These are phyloP conservation scores for Ceyx cyanopectus DNA, from an alignment of 2,113 vertebrate genomes.

Conservation along the genomic window DNA sequence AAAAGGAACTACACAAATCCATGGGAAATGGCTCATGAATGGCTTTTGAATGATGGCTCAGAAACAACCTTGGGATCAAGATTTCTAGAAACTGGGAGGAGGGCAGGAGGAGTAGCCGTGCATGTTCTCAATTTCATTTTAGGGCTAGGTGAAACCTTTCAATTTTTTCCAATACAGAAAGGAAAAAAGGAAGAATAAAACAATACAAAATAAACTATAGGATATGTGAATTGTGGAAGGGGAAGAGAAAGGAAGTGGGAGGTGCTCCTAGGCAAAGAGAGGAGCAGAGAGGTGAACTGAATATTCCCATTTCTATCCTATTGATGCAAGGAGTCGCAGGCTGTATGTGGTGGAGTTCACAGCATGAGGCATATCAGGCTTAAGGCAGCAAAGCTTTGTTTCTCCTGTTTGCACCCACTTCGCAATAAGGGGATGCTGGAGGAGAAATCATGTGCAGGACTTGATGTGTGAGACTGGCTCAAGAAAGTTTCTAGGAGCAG, in stretches of 20 bases:
- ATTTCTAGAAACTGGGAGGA: not conserved
- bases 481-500: not conserved
- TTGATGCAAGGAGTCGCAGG: not conserved
- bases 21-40: not conserved
- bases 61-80: fast-evolving
- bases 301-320: not conserved
- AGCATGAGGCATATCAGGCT: not conserved
- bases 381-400: not conserved
- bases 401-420: not conserved
- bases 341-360: not conserved
- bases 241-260: not conserved
- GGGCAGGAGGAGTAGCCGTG: not conserved
- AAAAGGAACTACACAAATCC: not conserved
- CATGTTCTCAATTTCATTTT: not conserved
- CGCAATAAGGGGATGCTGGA: not conserved
- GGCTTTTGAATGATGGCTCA: not conserved
- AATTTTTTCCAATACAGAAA: not conserved
- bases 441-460: not conserved
- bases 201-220: not conserved
- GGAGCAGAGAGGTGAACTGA: not conserved
- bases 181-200: not conserved
- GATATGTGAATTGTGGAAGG: not conserved
- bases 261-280: not conserved
- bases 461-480: not conserved
- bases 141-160: not conserved